Percentiles rank a stretch among this genome's conserved stretches.
These are phyloP conservation scores for Marmota flaviventris DNA, from an alignment of 2,113 vertebrate species.

Conservation along the genomic window DNA sequence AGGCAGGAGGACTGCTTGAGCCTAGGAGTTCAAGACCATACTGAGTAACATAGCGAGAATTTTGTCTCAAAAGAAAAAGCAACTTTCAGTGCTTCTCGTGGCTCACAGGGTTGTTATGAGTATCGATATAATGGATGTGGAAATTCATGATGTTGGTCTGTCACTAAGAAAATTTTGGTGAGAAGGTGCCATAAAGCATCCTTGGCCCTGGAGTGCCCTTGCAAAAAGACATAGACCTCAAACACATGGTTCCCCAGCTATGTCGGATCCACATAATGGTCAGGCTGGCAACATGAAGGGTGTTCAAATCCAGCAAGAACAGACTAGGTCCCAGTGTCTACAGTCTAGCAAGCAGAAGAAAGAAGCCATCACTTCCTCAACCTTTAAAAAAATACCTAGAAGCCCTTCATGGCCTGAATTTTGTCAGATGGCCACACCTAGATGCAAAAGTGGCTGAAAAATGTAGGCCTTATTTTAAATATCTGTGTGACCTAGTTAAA, in stretches of 20 bases:
- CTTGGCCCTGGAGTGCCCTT: neutral
- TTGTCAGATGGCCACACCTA: neutral
- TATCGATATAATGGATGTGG: neutral
- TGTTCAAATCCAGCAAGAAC: neutral
- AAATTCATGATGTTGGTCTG: neutral
- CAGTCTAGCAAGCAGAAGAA: neutral
- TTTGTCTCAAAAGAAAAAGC: neutral
- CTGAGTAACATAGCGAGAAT: neutral
- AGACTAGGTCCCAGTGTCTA: too few species aligned
- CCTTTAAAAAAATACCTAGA: conserved; percentile 1
- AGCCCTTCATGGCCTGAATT: neutral
- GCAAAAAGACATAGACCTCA: neutral
- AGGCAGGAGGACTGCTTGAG: neutral
- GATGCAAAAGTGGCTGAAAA: neutral
- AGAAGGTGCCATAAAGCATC: neutral
- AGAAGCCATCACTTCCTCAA: neutral
- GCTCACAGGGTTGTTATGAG: neutral
- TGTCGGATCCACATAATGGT: neutral
- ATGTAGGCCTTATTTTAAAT: neutral
- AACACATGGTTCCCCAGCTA: neutral
- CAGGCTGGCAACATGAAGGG: neutral
- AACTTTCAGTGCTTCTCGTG: neutral
- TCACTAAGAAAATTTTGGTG: neutral
- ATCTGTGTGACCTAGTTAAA: neutral
- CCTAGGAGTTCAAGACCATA: neutral